A percentile compares a stretch with the other conserved stretches of the same genome.
These are phyloP conservation scores for Mionectes olivaceus DNA, from an alignment of 2,797 vertebrate species.

Conservation along the genomic window DNA sequence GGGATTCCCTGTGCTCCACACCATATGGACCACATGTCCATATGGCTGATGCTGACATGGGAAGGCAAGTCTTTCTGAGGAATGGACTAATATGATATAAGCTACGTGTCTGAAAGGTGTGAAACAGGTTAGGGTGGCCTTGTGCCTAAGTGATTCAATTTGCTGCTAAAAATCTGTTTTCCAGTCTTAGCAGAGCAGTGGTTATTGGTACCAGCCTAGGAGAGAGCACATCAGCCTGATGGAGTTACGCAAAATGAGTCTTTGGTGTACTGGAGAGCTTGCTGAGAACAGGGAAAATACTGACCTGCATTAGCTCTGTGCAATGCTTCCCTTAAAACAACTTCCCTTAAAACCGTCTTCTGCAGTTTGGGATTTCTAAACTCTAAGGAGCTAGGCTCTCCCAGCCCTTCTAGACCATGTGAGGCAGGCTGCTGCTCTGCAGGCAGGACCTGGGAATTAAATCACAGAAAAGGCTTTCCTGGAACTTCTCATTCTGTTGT, in stretches of 20 bases:
- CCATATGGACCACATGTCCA: neutral
- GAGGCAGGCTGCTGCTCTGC: neutral
- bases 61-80: neutral
- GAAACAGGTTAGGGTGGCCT: neutral
- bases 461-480: neutral
- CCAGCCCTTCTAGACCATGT: accelerated
- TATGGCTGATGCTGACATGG: neutral
- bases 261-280: neutral
- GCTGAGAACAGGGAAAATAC: neutral
- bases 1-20: neutral
- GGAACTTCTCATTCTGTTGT: neutral
- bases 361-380: neutral
- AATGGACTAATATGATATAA: neutral
- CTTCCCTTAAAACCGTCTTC: neutral
- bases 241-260: neutral
- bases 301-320: neutral
- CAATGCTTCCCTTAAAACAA: neutral
- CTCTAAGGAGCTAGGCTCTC: neutral
- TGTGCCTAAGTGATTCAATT: slow-evolving; percentile 8
- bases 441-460: neutral
- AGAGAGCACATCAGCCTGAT: neutral
- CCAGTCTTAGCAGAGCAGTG: neutral
- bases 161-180: neutral
- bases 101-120: neutral
- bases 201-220: neutral